Evolutionary conservation across 2,888 invertebrate species (phyloP), one percentile per base, ranked within the genome.

Genomic region (Acanthosepion esculentum): DNA sequence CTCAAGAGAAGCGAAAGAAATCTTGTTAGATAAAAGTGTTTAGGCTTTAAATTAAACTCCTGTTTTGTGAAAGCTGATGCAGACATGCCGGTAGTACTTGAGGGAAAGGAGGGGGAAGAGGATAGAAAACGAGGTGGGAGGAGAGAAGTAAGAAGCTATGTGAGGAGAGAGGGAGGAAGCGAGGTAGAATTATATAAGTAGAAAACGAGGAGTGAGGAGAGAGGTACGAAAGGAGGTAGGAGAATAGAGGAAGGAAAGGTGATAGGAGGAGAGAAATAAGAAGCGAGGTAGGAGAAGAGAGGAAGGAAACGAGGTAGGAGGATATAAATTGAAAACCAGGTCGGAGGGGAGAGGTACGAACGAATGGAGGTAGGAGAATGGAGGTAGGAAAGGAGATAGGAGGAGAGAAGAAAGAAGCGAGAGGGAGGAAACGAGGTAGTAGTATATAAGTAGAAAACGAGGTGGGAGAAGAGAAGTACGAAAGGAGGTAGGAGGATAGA

Each of bases 401-500:
- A 29, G 8, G 0, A 15, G 8, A 8, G 29, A 15, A 0, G 8
- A 2, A 26, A 0, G 18, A 55, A 20, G 2, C 2, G 5, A 20
- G 55, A n/a, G n/a, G n/a, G n/a, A n/a, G 2, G 18, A 55, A 20
- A 3, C 2, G 5, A 20, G 55, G 4, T 20, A 5, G 20, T 6
- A 5, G 55, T 20, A 20, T 0, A 18, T 1, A 5, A 29, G 12
- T 7, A 15, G 1, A 1, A 10, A 29, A 3, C 10, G 12, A 5
- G 29, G 26, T 12, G 3, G 29, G 12, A 29, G 7, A n/a, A 29
- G 29, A 6, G 7, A 26, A 29, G 26, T 23, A 26, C 0, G 29
- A 26, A 29, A 26, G 29, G 10, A 20, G 29, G 26, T 4, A 20
- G 26, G 29, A 26, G 10, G 0, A 20, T 20, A 20, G 26, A 64